phyloP scores from a whole-genome alignment of 92 coral and sea anemone genomes.

The Actinostola sp. region DNA sequence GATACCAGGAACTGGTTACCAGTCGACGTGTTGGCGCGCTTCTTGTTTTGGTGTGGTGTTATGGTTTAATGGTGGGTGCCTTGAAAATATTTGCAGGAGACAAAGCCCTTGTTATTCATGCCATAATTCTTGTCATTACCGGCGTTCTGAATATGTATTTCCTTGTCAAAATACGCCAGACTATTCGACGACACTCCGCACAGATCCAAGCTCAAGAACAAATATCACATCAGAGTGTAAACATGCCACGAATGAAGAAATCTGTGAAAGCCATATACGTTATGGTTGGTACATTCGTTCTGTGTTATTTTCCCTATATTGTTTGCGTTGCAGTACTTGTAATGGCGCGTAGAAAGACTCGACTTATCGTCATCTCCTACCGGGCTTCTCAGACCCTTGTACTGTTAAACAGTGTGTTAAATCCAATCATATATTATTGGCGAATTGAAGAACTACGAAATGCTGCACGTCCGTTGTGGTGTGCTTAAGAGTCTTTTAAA shows the following conservation, averaged over 20 bases:
- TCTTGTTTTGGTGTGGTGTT: constrained; percentile 4
- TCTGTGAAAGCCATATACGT: constrained; percentile 7
- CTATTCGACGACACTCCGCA: constrained; percentile 15
- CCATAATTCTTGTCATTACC: no score
- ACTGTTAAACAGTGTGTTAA: constrained; percentile 15
- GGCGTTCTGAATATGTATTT: constrained; percentile 2
- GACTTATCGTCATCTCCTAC: background rate
- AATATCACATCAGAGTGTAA: background rate
- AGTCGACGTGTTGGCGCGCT: background rate
- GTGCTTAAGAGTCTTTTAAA: background rate
- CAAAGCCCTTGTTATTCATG: no score
- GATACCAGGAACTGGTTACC: constrained; percentile 15
- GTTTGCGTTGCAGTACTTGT: background rate
- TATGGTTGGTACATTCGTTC: constrained; percentile 13
- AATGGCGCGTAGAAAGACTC: background rate
- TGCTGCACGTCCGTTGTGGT: no score
- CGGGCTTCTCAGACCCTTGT: background rate
- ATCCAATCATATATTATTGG: constrained; percentile 37
- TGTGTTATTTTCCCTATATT: constrained; percentile 7
- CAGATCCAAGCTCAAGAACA: constrained; percentile 28
- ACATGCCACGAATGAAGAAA: constrained; percentile 10
- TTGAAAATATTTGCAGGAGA: no score
- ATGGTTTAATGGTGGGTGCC: background rate
- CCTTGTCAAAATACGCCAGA: background rate
- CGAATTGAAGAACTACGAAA: constrained; percentile 15